Percentiles rank a stretch among this genome's conserved stretches.
Conservation (phyloP, 2,888 invertebrate genomes). For the Toxonevra muliebris region DNA sequence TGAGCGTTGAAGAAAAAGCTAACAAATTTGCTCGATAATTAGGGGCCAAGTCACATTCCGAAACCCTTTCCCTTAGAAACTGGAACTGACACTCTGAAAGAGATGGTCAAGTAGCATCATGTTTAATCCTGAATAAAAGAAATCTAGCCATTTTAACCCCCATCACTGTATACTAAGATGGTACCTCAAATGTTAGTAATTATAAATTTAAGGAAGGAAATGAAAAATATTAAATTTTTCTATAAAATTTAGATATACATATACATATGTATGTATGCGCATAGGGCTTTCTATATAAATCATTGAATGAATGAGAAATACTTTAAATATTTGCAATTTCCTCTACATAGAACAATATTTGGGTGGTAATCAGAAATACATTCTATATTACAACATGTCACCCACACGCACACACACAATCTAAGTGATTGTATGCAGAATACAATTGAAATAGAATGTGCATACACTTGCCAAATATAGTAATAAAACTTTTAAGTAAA, state of each 20-base stretch:
- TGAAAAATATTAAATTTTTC: neutral
- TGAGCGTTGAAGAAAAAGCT: no score
- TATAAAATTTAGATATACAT: neutral
- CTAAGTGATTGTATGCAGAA: neutral
- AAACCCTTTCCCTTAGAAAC: no score
- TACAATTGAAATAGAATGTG: neutral
- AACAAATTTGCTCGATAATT: no score
- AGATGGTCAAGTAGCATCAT: no score
- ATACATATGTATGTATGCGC: neutral
- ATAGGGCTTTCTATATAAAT: neutral
- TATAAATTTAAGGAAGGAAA: neutral
- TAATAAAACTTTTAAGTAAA: neutral
- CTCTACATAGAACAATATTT: no score
- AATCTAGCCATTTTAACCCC: no score
- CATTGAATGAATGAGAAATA: neutral
- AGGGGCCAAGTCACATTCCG: no score
- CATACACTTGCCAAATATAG: neutral
- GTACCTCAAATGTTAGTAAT: no score
- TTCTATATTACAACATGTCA: no score
- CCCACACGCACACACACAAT: neutral
- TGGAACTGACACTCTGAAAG: no score
- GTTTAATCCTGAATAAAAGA: no score
- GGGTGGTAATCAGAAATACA: neutral
- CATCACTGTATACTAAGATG: no score
- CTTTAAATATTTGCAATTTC: conserved; percentile 5